These are phyloP conservation scores for Abscondita cerata DNA, from an alignment of 2,888 invertebrate species.

Conservation along the genomic window DNA sequence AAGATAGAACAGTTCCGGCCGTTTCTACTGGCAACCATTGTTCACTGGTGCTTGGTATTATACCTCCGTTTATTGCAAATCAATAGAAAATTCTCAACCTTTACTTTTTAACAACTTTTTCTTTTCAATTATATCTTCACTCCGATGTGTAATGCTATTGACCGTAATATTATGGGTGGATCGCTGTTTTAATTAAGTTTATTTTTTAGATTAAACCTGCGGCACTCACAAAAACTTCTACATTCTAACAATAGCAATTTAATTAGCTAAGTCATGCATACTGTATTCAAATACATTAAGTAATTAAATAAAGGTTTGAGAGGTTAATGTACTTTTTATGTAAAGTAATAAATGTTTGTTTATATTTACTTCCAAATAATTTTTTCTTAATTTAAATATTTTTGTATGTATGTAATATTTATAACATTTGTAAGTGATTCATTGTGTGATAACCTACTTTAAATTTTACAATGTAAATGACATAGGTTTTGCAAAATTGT, in stretches of 20 bases:
- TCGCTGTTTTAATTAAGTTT: slow-evolving; percentile 2
- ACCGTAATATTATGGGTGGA: background rate
- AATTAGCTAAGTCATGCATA: slow-evolving; percentile 10
- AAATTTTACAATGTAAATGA: slow-evolving; percentile 23
- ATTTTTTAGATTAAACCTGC: background rate
- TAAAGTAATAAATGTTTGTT: background rate
- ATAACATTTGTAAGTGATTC: slow-evolving; percentile 35
- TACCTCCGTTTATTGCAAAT: slow-evolving; percentile 28
- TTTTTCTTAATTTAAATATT: background rate
- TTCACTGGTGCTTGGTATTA: slow-evolving; percentile 21
- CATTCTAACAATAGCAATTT: background rate
- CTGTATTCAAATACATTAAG: slow-evolving; percentile 13
- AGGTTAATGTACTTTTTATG: background rate
- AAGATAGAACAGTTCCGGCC: slow-evolving; percentile 26
- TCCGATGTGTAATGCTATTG: background rate
- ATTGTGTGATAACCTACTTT: slow-evolving; percentile 33
- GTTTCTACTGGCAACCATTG: slow-evolving; percentile 29
- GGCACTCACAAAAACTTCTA: background rate
- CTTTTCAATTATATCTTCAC: too few relatives aligned
- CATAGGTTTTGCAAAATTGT: slow-evolving; percentile 33
- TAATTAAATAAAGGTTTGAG: slow-evolving; percentile 8
- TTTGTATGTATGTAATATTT: slow-evolving; percentile 24
- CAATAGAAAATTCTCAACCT: slow-evolving; percentile 24
- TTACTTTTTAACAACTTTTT: background rate
- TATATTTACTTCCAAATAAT: background rate